Conservation (phyloP, 2,113 vertebrate species). For the Dipodomys ordii region DNA sequence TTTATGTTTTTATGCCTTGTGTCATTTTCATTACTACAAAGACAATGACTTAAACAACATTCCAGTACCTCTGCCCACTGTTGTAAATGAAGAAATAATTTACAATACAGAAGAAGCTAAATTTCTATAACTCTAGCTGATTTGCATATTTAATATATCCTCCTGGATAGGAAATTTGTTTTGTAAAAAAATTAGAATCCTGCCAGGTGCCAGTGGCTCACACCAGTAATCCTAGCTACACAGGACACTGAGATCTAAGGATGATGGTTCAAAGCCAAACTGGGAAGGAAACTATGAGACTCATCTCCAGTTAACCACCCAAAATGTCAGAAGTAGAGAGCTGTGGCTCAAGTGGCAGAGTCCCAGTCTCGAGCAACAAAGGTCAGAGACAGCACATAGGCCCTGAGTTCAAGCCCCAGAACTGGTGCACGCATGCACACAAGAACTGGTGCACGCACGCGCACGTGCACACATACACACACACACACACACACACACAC, state of each 20-base stretch:
- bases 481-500: background rate
- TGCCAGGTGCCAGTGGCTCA: background rate
- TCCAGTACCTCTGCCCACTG: background rate
- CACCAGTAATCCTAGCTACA: no score
- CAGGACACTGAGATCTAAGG: no score
- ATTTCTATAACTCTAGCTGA: background rate
- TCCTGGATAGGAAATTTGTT: background rate
- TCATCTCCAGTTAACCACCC: no score
- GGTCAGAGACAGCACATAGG: no score
- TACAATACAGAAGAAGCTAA: background rate
- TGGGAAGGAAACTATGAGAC: no score
- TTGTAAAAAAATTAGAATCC: conserved; percentile 4
- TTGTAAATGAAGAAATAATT: background rate
- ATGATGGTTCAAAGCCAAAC: no score
- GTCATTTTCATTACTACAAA: background rate
- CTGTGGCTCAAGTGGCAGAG: no score
- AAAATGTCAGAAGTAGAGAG: no score
- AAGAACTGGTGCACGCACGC: no score
- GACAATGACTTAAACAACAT: background rate
- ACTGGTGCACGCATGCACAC: no score
- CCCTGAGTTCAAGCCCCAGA: no score
- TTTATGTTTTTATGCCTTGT: background rate
- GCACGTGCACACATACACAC: background rate
- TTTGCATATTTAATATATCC: background rate
- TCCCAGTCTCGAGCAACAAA: no score